These are phyloP conservation scores for Danio choprae DNA, from an alignment of 2,797 vertebrate genomes.

Conservation along the genomic window DNA sequence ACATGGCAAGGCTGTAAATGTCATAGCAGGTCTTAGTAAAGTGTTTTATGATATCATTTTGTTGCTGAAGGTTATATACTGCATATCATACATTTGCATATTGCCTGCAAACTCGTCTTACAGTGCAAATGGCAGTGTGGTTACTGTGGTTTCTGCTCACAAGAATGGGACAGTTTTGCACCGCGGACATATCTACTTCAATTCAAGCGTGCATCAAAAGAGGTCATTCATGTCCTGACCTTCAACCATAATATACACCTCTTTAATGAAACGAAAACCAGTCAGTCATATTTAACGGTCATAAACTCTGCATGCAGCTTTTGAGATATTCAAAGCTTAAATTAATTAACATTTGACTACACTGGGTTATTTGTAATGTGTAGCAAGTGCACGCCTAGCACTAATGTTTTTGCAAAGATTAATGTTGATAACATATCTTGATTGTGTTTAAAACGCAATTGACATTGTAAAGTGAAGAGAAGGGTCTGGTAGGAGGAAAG, in stretches of 20 bases:
- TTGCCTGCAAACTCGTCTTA: slow-evolving; percentile 40
- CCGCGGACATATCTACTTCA: neutral
- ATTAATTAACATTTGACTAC: slow-evolving; percentile 12
- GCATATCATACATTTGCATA: slow-evolving; percentile 48
- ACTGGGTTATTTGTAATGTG: slow-evolving; percentile 17
- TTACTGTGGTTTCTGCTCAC: slow-evolving; percentile 46
- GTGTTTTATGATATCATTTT: slow-evolving; percentile 14
- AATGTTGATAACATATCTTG: neutral
- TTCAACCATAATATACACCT: slow-evolving; percentile 16
- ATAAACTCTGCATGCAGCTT: neutral
- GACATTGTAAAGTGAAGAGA: neutral
- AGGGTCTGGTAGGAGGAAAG: slow-evolving; percentile 5
- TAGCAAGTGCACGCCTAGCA: neutral
- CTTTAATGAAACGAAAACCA: slow-evolving; percentile 7
- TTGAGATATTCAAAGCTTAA: slow-evolving; percentile 38
- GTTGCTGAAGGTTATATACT: slow-evolving; percentile 10
- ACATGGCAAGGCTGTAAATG: neutral
- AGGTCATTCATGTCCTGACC: slow-evolving; percentile 2
- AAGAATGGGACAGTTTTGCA: slow-evolving; percentile 44
- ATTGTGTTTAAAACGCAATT: neutral
- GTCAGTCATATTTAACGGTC: slow-evolving; percentile 18
- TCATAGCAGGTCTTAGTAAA: slow-evolving; percentile 15
- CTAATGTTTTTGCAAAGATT: slow-evolving; percentile 13
- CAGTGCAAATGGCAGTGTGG: slow-evolving; percentile 48
- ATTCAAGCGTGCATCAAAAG: slow-evolving; percentile 26